Evolutionary conservation across 2,113 vertebrate genomes (phyloP).

Genomic region (Myanophis thanlyinensis): DNA sequence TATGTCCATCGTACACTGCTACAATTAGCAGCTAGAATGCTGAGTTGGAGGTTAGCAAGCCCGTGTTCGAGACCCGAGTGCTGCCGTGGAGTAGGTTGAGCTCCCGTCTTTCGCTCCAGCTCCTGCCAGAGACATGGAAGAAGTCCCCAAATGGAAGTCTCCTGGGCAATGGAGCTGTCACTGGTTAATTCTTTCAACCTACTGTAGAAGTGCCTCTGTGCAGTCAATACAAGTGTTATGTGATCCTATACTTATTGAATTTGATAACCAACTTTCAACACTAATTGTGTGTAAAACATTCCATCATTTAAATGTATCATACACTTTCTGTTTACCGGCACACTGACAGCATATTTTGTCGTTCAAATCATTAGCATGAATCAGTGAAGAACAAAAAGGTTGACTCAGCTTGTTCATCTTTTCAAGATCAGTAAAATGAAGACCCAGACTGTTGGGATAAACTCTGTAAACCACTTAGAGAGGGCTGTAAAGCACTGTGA

Average conservation of each 20-base stretch:
- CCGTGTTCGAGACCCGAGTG: not conserved
- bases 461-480: too few relatives aligned
- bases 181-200: not conserved
- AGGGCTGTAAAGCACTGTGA: too few relatives aligned
- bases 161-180: not conserved
- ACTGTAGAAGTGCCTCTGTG: too few relatives aligned
- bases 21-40: not conserved
- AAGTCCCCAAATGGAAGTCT: not conserved
- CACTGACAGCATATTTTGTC: not conserved
- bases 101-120: not conserved
- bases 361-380: not conserved
- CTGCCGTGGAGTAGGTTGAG: not conserved
- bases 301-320: too few relatives aligned
- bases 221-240: too few relatives aligned
- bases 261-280: too few relatives aligned
- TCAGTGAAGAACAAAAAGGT: too few relatives aligned
- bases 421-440: too few relatives aligned
- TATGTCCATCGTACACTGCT: not conserved
- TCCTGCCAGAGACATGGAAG: not conserved
- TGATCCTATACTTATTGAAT: too few relatives aligned
- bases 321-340: not conserved
- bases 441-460: too few relatives aligned
- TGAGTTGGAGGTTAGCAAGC: not conserved
- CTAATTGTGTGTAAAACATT: too few relatives aligned
- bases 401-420: too few relatives aligned